phyloP scores from a whole-genome alignment of 2,113 vertebrate genomes.

The Diphyllodes magnificus region DNA sequence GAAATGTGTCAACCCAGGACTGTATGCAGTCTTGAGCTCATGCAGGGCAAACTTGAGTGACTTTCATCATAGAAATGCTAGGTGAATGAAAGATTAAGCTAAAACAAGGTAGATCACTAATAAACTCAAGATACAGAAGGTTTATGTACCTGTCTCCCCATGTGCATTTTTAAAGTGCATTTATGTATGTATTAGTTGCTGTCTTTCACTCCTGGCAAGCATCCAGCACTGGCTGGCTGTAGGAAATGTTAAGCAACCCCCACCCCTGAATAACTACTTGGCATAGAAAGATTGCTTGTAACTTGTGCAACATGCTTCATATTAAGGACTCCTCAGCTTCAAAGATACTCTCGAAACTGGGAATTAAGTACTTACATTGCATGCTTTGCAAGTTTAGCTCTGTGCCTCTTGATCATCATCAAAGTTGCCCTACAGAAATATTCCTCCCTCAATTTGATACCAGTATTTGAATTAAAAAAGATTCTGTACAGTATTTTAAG shows the following conservation, averaged over 20 bases:
- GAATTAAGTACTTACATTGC: background rate
- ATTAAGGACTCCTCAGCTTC: constrained; percentile 22
- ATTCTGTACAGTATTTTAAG: background rate
- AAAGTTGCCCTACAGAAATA: constrained; percentile 22
- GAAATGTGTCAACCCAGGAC: background rate
- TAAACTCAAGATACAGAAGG: background rate
- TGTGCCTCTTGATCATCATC: constrained; percentile 7
- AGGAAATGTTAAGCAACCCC: background rate
- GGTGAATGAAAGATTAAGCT: background rate
- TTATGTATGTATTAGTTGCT: background rate
- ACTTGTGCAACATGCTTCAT: constrained; percentile 11
- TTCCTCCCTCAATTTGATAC: background rate
- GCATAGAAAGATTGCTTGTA: background rate
- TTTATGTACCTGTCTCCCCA: background rate
- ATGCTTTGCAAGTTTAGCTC: constrained; percentile 15
- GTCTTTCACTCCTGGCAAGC: background rate
- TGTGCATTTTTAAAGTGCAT: background rate
- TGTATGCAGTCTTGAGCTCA: background rate
- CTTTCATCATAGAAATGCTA: background rate
- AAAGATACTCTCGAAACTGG: constrained; percentile 16
- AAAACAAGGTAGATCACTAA: background rate
- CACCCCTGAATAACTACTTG: background rate
- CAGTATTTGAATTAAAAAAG: background rate
- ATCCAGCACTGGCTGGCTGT: background rate
- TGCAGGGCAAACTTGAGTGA: background rate